A percentile compares a stretch with the other conserved stretches of the same genome.
Evolutionary conservation across 2,113 vertebrate genomes (phyloP).

Genomic region (Chloropsis hardwickii): DNA sequence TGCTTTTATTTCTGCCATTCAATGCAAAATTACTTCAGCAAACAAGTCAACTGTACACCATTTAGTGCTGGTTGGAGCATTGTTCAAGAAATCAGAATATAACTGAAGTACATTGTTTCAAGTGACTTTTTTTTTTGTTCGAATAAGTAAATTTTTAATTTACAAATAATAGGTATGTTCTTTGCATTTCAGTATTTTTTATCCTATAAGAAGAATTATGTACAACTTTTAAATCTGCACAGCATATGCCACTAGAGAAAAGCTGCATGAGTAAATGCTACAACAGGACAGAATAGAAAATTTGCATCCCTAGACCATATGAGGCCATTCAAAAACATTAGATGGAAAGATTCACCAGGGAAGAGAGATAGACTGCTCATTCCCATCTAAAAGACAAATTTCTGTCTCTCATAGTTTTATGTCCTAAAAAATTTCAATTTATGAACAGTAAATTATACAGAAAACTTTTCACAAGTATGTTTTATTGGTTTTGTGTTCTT

Average conservation of each 20-base stretch:
- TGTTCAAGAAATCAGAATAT: neutral
- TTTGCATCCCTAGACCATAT: neutral
- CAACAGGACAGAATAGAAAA: neutral
- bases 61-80: neutral
- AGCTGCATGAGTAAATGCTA: rapidly evolving
- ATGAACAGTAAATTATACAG: neutral
- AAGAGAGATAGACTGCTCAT: neutral
- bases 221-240: neutral
- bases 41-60: neutral
- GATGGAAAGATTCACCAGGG: neutral
- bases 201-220: neutral
- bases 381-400: neutral
- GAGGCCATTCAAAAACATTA: neutral
- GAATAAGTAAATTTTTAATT: neutral
- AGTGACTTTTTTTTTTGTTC: neutral
- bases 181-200: neutral
- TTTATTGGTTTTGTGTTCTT: neutral
- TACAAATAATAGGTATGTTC: neutral
- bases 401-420: neutral
- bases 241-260: neutral
- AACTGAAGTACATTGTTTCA: neutral
- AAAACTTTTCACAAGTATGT: neutral
- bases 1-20: neutral
- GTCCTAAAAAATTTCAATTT: neutral
- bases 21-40: neutral